Evolutionary conservation across 2,888 invertebrate genomes (phyloP), one percentile per base, ranked within the genome.

Genomic region (Oxyscelio sp.): DNA sequence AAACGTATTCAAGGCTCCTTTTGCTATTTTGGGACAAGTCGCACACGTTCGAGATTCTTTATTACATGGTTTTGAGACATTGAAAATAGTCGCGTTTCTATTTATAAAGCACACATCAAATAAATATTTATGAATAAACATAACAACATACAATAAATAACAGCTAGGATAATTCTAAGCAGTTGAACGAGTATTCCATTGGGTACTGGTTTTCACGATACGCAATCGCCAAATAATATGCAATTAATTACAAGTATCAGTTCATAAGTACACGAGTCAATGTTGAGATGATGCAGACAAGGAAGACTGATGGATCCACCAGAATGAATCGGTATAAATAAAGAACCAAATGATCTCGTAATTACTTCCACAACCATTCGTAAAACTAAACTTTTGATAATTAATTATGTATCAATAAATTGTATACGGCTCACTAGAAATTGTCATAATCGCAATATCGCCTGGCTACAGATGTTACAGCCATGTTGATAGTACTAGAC

Each of bases 151-250:
- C 89, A 89, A 90, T 84, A 87, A 85, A 79, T 85, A 86, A 90
- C 87, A 87, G 77, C 75, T 85, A 87, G 77, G 68, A 85, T 79
- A 71, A 88, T 88, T 82, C 82, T 63, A 83, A 80, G 61, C 61
- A 52, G 70, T 68, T 82, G 85, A 88, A 89, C 80, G 92, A 92
- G 92, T 92, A 92, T 92, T 90, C 80, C 87, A 87, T 70, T 87
- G 87, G 90, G 91, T 89, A 92, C 92, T 91, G 90, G 88, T 87
- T 78, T 88, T 86, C 71, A 83, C 83, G 86, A 50, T 38, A 54
- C 61, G 70, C 75, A 66, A n/a, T 71, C 40, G 66, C 56, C 80
- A 58, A 83, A 56, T 31, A 71, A 80, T 75, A 74, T 59, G 65
- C 54, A 70, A 74, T 59, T 70, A 73, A 82, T 85, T 85, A 80